A percentile compares a stretch with the other conserved stretches of the same genome.
Evolutionary conservation across 2,888 invertebrate genomes (phyloP).

Genomic region (Autographa gamma): DNA sequence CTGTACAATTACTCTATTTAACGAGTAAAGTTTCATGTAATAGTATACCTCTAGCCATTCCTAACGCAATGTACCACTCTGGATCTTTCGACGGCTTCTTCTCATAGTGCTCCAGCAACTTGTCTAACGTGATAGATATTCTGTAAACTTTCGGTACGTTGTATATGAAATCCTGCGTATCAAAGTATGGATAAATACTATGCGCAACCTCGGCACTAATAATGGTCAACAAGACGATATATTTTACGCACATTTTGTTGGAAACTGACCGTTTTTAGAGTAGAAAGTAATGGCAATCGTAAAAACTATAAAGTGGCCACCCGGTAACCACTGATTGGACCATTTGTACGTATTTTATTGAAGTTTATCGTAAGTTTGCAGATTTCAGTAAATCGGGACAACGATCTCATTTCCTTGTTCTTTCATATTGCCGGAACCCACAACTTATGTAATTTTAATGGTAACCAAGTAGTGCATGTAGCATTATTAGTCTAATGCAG

Average conservation of each 20-base stretch:
- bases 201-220: slow-evolving; percentile 52
- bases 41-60: slow-evolving; percentile 78
- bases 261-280: slow-evolving; percentile 65
- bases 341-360: slow-evolving; percentile 59
- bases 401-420: slow-evolving; percentile 26
- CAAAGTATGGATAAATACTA: slow-evolving; percentile 85
- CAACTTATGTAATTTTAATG: slow-evolving; percentile 5
- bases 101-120: slow-evolving; percentile 81
- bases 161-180: slow-evolving; percentile 86
- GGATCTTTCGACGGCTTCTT: slow-evolving; percentile 85
- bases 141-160: slow-evolving; percentile 86
- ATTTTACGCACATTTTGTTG: slow-evolving; percentile 75
- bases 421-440: slow-evolving; percentile 18
- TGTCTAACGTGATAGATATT: slow-evolving; percentile 82
- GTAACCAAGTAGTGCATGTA: neutral
- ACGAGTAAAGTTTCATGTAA: neutral
- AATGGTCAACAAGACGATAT: slow-evolving; percentile 68
- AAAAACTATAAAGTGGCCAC: slow-evolving; percentile 67
- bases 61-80: slow-evolving; percentile 82
- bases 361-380: slow-evolving; percentile 36
- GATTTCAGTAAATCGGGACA: slow-evolving; percentile 17
- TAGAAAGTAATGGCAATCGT: slow-evolving; percentile 65
- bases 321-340: slow-evolving; percentile 77
- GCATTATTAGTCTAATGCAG: neutral
- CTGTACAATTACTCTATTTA: neutral